Conservation (phyloP, 1,140 invertebrate species). For the Aphis craccivora region DNA sequence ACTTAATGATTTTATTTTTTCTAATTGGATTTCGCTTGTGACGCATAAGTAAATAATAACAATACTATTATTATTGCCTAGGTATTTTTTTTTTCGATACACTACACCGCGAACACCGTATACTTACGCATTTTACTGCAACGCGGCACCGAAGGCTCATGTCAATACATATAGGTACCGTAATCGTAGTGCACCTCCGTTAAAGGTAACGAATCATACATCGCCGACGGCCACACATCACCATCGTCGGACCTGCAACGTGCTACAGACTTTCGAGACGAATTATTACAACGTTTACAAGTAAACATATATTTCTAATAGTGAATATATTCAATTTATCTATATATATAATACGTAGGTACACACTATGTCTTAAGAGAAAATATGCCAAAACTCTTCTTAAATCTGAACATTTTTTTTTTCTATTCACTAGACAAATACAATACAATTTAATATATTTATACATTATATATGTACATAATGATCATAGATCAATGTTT, state of each 20-base stretch:
- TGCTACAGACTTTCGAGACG: not conserved
- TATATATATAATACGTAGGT: not conserved
- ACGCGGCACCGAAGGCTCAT: not conserved
- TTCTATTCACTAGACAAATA: not conserved
- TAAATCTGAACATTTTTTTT: not conserved
- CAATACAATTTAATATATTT: not conserved
- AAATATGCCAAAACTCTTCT: not conserved
- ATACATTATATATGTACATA: not conserved
- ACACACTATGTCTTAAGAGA: not conserved
- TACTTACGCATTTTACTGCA: not conserved
- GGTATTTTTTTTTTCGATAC: not conserved
- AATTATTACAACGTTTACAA: not conserved
- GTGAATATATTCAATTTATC: not conserved
- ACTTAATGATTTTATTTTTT: constrained; percentile 16
- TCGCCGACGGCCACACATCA: not conserved
- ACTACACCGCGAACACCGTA: not conserved
- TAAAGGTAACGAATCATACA: not conserved
- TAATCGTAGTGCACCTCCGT: not conserved
- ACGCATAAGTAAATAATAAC: constrained; percentile 12
- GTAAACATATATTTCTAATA: not conserved
- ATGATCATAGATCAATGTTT: not conserved
- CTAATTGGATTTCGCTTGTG: constrained; percentile 34
- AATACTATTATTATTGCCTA: not conserved
- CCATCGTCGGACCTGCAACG: not conserved
- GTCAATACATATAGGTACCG: not conserved